These are phyloP conservation scores for Molossus molossus DNA, from an alignment of 2,797 vertebrate genomes.

Conservation along the genomic window DNA sequence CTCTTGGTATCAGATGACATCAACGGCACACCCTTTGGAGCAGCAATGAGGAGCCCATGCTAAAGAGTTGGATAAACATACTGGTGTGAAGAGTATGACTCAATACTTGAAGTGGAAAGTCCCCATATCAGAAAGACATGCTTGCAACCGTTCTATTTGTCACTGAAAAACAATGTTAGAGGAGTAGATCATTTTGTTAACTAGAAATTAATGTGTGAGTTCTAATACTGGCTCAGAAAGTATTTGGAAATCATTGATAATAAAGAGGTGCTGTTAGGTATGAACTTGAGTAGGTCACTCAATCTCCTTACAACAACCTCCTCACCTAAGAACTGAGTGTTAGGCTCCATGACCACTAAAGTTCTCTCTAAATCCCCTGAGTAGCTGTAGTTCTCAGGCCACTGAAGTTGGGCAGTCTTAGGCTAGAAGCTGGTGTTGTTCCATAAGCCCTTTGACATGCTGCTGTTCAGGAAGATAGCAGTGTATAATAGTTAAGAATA, in stretches of 20 bases:
- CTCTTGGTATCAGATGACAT: not conserved
- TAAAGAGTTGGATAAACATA: not conserved
- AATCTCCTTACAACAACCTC: not conserved
- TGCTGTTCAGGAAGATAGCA: not conserved
- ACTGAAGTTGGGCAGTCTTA: not conserved
- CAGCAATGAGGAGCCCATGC: not conserved
- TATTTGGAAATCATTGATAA: conserved; percentile 32
- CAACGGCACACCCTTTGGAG: too few relatives aligned
- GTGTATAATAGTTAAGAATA: not conserved
- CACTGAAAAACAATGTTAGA: not conserved
- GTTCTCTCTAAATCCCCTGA: not conserved
- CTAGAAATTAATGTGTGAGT: not conserved
- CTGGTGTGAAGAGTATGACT: not conserved
- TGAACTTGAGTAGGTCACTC: not conserved
- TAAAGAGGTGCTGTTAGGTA: not conserved
- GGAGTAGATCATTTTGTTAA: not conserved
- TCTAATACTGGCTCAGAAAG: not conserved
- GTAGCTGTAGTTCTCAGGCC: not conserved
- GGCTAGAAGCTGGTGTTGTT: not conserved
- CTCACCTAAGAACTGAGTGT: not conserved
- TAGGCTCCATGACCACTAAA: not conserved
- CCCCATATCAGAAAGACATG: not conserved
- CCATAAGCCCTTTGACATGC: not conserved
- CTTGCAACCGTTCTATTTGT: not conserved
- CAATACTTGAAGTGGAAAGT: not conserved